These are phyloP conservation scores for Tyrophagus putrescentiae DNA, from an alignment of 1,140 invertebrate genomes.

Conservation along the genomic window DNA sequence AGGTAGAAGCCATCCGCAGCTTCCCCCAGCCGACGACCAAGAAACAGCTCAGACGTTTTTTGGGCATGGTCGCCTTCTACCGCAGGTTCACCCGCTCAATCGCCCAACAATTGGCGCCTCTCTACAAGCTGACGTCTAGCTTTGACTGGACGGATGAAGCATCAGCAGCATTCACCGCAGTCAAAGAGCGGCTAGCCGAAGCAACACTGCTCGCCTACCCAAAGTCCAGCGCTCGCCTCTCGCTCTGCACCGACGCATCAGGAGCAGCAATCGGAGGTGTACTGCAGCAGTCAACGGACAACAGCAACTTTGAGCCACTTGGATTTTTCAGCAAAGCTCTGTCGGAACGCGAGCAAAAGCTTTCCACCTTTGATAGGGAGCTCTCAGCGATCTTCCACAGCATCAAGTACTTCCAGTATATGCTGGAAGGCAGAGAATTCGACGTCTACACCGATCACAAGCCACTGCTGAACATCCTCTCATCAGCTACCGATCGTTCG, in stretches of 20 bases:
- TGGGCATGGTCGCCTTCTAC: conserved; percentile 31
- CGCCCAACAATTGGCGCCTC: background rate
- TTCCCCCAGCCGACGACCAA: conserved; percentile 30
- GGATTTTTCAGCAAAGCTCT: conserved; percentile 23
- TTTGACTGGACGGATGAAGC: background rate
- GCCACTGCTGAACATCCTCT: background rate
- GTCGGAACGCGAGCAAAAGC: conserved; percentile 19
- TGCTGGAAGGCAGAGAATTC: conserved; percentile 30
- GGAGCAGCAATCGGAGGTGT: conserved; percentile 23
- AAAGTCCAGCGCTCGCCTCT: conserved; percentile 6
- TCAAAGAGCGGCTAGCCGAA: background rate
- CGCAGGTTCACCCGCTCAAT: conserved; percentile 13
- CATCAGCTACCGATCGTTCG: conserved; percentile 10
- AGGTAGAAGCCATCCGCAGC: conserved; percentile 29
- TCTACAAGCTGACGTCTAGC: background rate
- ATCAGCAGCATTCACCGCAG: background rate
- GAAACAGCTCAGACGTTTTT: conserved; percentile 30
- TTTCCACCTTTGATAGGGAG: conserved; percentile 26
- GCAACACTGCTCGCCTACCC: conserved; percentile 20
- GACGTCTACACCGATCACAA: conserved; percentile 2
- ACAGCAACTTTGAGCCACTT: conserved; percentile 21
- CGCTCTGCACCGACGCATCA: conserved; percentile 23
- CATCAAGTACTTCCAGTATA: conserved; percentile 29
- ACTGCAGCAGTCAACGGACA: conserved; percentile 18
- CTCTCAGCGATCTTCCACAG: conserved; percentile 27